Evolutionary conservation across 2,797 vertebrate genomes (phyloP).

Genomic region (Oryzias sinensis): DNA sequence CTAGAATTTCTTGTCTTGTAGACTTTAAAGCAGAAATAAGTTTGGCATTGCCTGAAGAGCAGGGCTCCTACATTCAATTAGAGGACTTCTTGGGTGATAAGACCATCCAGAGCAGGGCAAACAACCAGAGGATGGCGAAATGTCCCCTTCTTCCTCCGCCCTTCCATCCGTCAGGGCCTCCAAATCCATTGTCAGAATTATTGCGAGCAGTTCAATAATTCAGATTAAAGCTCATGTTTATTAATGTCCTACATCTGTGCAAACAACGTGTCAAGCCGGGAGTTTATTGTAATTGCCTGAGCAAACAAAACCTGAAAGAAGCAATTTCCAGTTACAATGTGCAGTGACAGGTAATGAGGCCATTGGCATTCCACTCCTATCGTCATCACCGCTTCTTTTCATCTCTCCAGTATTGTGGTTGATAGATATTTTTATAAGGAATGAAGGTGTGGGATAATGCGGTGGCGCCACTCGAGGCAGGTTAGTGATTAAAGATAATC

Average conservation of each 20-base stretch:
- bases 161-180: constrained; percentile 74
- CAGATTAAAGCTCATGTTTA: constrained; percentile 99
- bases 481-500: constrained; percentile 97
- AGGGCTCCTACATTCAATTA: constrained; percentile 84
- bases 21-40: constrained; percentile 52
- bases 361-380: constrained; percentile 96
- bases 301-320: constrained; percentile 99
- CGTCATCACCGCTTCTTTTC: constrained; percentile 86
- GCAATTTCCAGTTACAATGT: constrained; percentile 99
- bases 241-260: constrained; percentile 99
- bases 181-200: constrained; percentile 96
- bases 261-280: constrained; percentile 99
- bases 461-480: constrained; percentile 84
- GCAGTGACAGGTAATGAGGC: constrained; percentile 99
- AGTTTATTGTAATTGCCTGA: constrained; percentile 99
- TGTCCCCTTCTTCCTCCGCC: constrained; percentile 72
- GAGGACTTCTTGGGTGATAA: constrained; percentile 89
- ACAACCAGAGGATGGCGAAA: constrained; percentile 82
- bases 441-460: constrained; percentile 93
- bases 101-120: constrained; percentile 77
- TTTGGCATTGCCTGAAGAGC: constrained; percentile 81
- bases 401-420: constrained; percentile 88
- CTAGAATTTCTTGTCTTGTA: not conserved
- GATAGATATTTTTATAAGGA: constrained; percentile 97
- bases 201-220: constrained; percentile 99